Base-by-base conservation (phyloP, 2,113 vertebrate species). In the Poeciliopsis prolifica region DNA sequence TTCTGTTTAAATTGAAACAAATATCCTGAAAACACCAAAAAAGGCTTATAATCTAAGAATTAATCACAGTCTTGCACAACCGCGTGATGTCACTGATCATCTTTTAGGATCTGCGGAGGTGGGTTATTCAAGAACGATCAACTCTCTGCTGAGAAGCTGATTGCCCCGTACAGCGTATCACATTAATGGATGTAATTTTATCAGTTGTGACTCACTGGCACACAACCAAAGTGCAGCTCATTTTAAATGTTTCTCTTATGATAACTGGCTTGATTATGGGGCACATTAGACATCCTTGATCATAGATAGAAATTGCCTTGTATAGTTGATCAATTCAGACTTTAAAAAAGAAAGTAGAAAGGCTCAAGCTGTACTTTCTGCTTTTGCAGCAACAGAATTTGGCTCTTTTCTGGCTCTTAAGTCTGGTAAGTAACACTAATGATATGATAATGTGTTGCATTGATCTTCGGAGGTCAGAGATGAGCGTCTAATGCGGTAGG, bases 181-280 rank as follows among this genome's bases (percentile, higher is more conserved):
- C 77, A 73, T 72, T 83, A 79, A 84, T 77, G 40, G 30, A 80
- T 67, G 76, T 75, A 62, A 77, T 74, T 78, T 73, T 71, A 77
- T 37, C 86, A 71, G 72, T 31, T 58, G 51, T 58, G 51, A 58
- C 17, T 37, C 74, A 37, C 76, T 86, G 81, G 69, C 75, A 29
- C 42, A 1, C 65, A 58, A 61, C 75, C 76, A 71, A 68, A 65
- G 75, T 77, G 24, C 31, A 31, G 61, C 66, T 82, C 82, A 77
- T 76, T 80, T 77, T 78, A 51, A 69, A 63, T 78, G 64, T 70
- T 84, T 83, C 75, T 78, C 74, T 81, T 44, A 69, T 51, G 61
- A 78, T 91, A 83, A 93, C 83, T 87, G 72, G 77, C 63, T 73
- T 77, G 72, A 92, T 89, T 89, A 83, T 71, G 70, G 75, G 71